Evolutionary conservation across 2,797 vertebrate genomes (phyloP).

Genomic region (Melanogrammus aeglefinus): DNA sequence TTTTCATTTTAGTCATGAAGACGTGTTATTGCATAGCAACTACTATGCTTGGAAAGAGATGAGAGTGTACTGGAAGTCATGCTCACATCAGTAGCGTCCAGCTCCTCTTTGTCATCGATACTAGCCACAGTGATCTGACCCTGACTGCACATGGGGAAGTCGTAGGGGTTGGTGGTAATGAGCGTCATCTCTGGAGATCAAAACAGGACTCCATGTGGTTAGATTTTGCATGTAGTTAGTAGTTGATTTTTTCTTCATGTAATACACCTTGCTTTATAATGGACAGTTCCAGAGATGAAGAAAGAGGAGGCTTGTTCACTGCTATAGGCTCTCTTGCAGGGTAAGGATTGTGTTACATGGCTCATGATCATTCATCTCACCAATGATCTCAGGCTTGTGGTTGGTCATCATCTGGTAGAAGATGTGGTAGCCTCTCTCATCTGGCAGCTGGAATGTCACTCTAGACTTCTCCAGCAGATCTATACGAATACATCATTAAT

Average conservation of each 20-base stretch:
- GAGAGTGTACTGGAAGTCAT: background rate
- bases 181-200: constrained; percentile 77
- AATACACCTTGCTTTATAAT: too few species aligned
- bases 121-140: constrained; percentile 80
- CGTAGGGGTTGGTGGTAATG: constrained; percentile 81
- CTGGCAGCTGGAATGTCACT: constrained; percentile 77
- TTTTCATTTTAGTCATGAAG: background rate
- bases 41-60: background rate
- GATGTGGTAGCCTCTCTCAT: constrained; percentile 80
- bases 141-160: constrained; percentile 77
- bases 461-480: constrained; percentile 80
- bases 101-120: constrained; percentile 70
- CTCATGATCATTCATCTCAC: constrained; percentile 47
- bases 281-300: background rate
- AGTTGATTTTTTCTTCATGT: too few species aligned
- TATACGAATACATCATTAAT: constrained; percentile 28
- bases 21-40: background rate
- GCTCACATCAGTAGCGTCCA: constrained; percentile 32
- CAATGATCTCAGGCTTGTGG: constrained; percentile 78
- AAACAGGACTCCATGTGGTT: background rate
- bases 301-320: background rate
- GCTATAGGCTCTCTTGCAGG: background rate
- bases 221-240: background rate
- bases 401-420: constrained; percentile 81
- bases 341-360: too few species aligned